Evolutionary conservation across 2,797 vertebrate genomes (phyloP), one percentile per base, ranked within the genome.

Genomic region (Sebastes ruberrimus): DNA sequence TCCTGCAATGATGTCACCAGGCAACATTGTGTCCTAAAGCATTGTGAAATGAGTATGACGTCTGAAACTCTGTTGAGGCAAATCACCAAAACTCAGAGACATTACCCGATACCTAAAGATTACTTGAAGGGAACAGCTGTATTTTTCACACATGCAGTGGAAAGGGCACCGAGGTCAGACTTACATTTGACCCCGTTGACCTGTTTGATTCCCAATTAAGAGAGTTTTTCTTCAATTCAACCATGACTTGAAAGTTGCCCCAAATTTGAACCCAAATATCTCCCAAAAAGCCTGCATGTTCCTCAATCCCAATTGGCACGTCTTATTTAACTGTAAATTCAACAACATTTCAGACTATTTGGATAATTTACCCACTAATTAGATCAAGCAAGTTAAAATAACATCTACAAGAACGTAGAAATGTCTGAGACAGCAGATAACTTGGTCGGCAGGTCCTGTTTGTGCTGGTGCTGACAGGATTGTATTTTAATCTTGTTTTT

Each of bases 1-100:
- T 86, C 60, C 74, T 66, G 27, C 27, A 61, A 61, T 86, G 81
- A 76, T 63, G 80, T 90, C 77, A 80, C 80, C 70, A 27, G 66
- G 55, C 79, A 62, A 27, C 74, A 65, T 23, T 74, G 53, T 80
- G 60, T 81, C 68, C 73, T 76, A 69, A 49, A 70, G 63, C 46
- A 5, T 52, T 80, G 74, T 81, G 83, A 76, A 86, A 88, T 67
- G 32, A 59, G 76, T 35, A 38, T 74, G 83, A 87, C 11, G 25
- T 80, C 70, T 76, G 57, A 68, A 73, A 57, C 5, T 18, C 9
- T 59, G 23, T 22, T 14, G 27, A 28, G 38, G 14, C 63, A 49
- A 28, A 63, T 53, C 53, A 16, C 11, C 4, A 49, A 53, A 69
- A 25, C 52, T 33, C 30, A 4, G 13, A 35, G 13, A 35, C 11